phyloP scores from a whole-genome alignment of 2,797 vertebrate genomes.

The Ispidina lecontei region DNA sequence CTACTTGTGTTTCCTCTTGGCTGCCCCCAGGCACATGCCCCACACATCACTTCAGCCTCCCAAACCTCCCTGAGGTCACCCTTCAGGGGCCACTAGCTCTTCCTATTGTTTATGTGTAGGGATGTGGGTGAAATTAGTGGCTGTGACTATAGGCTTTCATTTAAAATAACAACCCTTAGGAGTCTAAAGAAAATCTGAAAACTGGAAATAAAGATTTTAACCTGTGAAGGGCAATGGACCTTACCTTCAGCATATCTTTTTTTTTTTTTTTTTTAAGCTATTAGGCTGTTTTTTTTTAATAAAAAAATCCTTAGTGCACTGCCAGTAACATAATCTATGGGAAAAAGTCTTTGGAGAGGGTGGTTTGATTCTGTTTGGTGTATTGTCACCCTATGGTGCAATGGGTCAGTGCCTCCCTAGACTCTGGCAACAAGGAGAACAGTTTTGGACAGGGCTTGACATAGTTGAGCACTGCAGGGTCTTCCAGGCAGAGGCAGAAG shows the following conservation, averaged over 20 bases:
- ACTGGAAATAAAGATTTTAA: neutral
- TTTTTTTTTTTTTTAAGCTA: neutral
- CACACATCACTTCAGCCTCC: neutral
- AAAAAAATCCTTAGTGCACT: neutral
- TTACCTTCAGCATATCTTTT: neutral
- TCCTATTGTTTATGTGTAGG: too few relatives aligned
- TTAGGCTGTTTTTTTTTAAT: neutral
- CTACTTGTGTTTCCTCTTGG: fast-evolving
- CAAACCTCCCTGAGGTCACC: fast-evolving
- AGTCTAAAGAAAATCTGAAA: neutral
- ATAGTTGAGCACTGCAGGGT: neutral
- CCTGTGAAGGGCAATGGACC: neutral
- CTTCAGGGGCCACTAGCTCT: neutral
- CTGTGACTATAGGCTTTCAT: neutral
- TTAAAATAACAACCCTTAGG: neutral
- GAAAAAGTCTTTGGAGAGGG: neutral
- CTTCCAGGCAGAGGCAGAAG: neutral
- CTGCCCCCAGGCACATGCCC: neutral
- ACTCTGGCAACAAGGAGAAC: neutral
- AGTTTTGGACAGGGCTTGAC: neutral
- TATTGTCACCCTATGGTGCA: neutral
- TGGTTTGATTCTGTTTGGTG: neutral
- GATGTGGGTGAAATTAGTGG: neutral
- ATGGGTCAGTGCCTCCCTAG: neutral
- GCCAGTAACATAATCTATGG: neutral